These are phyloP conservation scores for Darevskia nairensis DNA, from an alignment of 2,797 vertebrate genomes.

Conservation along the genomic window DNA sequence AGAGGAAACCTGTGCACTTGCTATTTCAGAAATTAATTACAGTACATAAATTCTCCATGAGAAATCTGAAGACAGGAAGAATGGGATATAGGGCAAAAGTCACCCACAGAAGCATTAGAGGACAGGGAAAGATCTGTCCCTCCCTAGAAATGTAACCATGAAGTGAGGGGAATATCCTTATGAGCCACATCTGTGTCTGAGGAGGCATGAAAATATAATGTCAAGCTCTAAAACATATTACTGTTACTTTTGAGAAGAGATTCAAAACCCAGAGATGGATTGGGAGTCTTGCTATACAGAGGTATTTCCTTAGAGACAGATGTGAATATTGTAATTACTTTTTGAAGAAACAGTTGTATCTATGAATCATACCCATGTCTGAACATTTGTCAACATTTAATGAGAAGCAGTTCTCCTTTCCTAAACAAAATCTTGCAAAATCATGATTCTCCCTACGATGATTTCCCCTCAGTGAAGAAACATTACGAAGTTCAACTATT, in stretches of 20 bases:
- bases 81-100: no score
- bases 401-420: conserved; percentile 3
- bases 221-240: background rate
- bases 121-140: no score
- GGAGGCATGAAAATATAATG: background rate
- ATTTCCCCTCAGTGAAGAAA: background rate
- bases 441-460: background rate
- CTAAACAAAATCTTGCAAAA: background rate
- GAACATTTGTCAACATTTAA: background rate
- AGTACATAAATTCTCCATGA: background rate
- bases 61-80: background rate
- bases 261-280: background rate
- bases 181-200: background rate
- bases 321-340: background rate
- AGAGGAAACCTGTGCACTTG: background rate
- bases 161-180: background rate
- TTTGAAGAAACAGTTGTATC: background rate
- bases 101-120: background rate
- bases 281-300: background rate
- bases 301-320: background rate
- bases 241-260: background rate
- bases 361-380: conserved; percentile 11
- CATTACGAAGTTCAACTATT: no score
- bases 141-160: background rate
- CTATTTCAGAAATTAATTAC: background rate